phyloP scores from a whole-genome alignment of 2,888 invertebrate species.

The Eledone cirrhosa region DNA sequence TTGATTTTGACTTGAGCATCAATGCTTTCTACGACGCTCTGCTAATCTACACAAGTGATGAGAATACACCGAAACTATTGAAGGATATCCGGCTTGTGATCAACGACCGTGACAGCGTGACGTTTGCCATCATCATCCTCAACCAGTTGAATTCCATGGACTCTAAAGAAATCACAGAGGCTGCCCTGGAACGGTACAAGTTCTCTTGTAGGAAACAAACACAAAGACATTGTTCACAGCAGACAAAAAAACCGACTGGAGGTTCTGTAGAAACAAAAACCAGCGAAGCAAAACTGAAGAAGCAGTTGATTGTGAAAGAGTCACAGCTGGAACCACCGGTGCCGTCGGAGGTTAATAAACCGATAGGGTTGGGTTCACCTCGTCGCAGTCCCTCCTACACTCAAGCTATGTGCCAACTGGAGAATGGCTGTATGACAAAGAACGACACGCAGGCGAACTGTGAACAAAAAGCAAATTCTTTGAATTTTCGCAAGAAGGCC shows the following conservation, averaged over 20 bases:
- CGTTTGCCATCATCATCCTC: slow-evolving; percentile 20
- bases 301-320: slow-evolving; percentile 1
- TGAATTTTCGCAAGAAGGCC: slow-evolving; percentile 14
- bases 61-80: slow-evolving; percentile 16
- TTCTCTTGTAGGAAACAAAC: not conserved
- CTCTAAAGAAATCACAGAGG: not conserved
- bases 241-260: not conserved
- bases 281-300: not conserved
- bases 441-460: not conserved
- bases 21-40: slow-evolving; percentile 26
- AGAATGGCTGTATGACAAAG: slow-evolving; percentile 12
- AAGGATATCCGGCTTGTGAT: slow-evolving; percentile 22
- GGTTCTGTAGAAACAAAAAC: not conserved
- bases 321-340: slow-evolving; percentile 15
- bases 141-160: slow-evolving; percentile 26
- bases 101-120: slow-evolving; percentile 19
- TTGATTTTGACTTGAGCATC: slow-evolving; percentile 23
- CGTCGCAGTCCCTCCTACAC: slow-evolving; percentile 23
- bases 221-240: not conserved
- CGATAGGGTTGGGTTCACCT: slow-evolving; percentile 11
- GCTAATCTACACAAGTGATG: slow-evolving; percentile 15
- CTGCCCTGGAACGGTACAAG: slow-evolving; percentile 22
- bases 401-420: slow-evolving; percentile 18
- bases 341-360: not conserved
- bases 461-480: not conserved